These are phyloP conservation scores for Meandrusa payeni DNA, from an alignment of 2,888 invertebrate genomes.

Conservation along the genomic window DNA sequence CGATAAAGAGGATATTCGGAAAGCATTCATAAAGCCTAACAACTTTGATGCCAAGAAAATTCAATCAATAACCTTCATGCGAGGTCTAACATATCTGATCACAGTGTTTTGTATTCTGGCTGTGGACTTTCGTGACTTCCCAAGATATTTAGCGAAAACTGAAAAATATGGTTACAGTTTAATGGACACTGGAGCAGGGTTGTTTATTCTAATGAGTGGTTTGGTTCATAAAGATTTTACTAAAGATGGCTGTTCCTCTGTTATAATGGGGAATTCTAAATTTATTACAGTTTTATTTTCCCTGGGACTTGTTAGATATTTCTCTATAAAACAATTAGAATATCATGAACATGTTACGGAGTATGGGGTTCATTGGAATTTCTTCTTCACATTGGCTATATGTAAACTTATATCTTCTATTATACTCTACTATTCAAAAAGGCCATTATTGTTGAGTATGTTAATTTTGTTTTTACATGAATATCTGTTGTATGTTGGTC, in stretches of 20 bases:
- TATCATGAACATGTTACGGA: conserved; percentile 95
- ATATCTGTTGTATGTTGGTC: conserved; percentile 77
- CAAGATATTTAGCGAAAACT: conserved; percentile 92
- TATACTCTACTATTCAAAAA: conserved; percentile 76
- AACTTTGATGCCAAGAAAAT: conserved; percentile 40
- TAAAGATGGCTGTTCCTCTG: conserved; percentile 42
- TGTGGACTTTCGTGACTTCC: conserved; percentile 95
- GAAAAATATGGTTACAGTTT: conserved; percentile 91
- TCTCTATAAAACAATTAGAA: conserved; percentile 82
- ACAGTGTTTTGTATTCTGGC: conserved; percentile 93
- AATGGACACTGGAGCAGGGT: conserved; percentile 98
- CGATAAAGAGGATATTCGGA: conserved; percentile 26
- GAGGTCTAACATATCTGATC: conserved; percentile 86
- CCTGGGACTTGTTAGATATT: conserved; percentile 83
- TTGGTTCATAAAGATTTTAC: conserved; percentile 80
- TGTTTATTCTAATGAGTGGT: conserved; percentile 91
- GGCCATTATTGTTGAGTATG: conserved; percentile 78
- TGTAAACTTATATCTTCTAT: conserved; percentile 87
- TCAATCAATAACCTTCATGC: conserved; percentile 82
- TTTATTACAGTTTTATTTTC: conserved; percentile 60
- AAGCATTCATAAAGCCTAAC: conserved; percentile 36
- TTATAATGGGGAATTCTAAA: conserved; percentile 57
- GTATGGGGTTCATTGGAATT: conserved; percentile 99
- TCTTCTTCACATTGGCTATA: conserved; percentile 95
- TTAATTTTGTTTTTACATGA: conserved; percentile 84